Base-by-base conservation (phyloP, 2,113 vertebrate species). In the Sylvia atricapilla region DNA sequence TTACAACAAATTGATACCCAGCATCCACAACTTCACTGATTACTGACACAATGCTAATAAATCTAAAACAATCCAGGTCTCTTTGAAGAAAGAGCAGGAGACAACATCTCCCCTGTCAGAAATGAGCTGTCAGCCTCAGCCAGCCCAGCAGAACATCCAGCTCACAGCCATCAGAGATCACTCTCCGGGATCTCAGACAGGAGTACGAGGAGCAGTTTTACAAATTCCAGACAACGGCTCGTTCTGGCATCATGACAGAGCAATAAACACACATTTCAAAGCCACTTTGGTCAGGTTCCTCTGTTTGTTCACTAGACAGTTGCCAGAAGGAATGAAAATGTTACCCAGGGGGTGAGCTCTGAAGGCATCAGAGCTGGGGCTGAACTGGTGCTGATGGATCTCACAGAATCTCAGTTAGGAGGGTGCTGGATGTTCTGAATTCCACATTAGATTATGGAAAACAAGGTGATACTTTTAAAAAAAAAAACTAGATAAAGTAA, bases 181-280 rank as follows among this genome's bases (percentile, higher is more conserved):
- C 59, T 83, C 76, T 81, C 60, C 83, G 84, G 31, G 60, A 89
- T 59, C 66, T 21, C 83, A 60, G 92, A 73, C 9, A 55, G 33
- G 10, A 55, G 50, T 12, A 44, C 0, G 37, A 94, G 85, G 22
- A 86, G 72, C 59, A 69, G 58, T 52, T 89, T 62, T 74, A 75
- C 70, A n/a, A 75, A 89, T 96, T 92, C 89, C 79, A 96, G 73
- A 83, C 6, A 5, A 77, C 0, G 0, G 77, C 87, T 82, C 44
- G 6, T 79, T 84, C 94, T 96, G 95, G 94, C 94, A 89, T 6
- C 25, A 76, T 9, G 90, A 95, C 94, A 96, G 68, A 27, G 92
- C 95, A 89, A 97, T 96, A 95, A 97, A 95, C 83, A 87, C 90
- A 90, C 88, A 84, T 96, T 96, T 96, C 93, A 92, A 95, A 96